Evolutionary conservation across 2,113 vertebrate species (phyloP), one percentile per base, ranked within the genome.

Genomic region (Nematolebias whitei): DNA sequence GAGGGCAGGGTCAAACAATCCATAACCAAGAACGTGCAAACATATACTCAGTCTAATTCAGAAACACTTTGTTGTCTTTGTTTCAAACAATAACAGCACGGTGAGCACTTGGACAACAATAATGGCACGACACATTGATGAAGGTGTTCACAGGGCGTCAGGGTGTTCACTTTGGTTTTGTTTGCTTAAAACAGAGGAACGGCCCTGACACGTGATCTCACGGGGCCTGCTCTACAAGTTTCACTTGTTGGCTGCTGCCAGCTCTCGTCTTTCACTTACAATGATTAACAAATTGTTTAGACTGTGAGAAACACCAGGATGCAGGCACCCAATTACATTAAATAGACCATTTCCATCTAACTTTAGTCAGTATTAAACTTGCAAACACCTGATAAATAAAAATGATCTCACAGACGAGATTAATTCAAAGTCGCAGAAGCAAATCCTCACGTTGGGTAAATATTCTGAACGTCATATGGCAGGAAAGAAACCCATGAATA

Each of bases 221-320:
- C 58, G n/a, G 4, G 38, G 80, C 88, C 82, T 70, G 87, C 70
- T 74, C 56, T 55, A 79, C 86, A 75, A 64, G 88, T 90, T 89
- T 64, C 59, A 76, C 47, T 6, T 16, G 20, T 50, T 71, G 71
- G 74, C 59, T 18, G 61, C 50, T 22, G 44, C 65, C 50, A 32
- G 20, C 56, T 66, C 67, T 71, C 78, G 64, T 77, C 59, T 63
- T 32, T 57, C 11, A 50, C 35, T 63, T 43, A 2, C 77, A 83
- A 89, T 85, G 47, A 83, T 87, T 87, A 88, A 85, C 78, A 43
- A 45, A n/a, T 2, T n/a, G 40, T 68, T 59, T 43, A 60, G 29
- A 4, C 2, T 51, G 8, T 10, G 32, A 47, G 44, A 12, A 1
- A 41, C 8, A 26, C 5, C 52, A 38, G 9, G 52, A 41, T 45